A percentile compares a stretch with the other conserved stretches of the same genome.
Conservation (phyloP, 2,113 vertebrate genomes). For the Atherinomorus stipes region DNA sequence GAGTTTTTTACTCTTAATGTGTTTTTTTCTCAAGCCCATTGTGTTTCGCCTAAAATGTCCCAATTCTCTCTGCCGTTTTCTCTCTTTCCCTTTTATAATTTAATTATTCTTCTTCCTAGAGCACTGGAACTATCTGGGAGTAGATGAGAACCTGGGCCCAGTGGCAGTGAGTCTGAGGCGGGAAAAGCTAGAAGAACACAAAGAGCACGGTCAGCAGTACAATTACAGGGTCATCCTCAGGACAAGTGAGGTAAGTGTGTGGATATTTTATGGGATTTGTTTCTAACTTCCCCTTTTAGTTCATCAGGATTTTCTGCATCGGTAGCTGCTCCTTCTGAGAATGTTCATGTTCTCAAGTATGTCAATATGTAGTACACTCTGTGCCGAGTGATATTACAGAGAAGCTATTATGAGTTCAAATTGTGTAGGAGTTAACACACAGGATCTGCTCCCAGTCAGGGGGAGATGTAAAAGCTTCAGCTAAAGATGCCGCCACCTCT, state of each 20-base stretch:
- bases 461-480: conserved; percentile 26
- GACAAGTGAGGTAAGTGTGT: conserved; percentile 90
- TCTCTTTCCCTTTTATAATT: neutral
- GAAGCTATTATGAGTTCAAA: conserved; percentile 45
- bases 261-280: neutral
- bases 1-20: neutral
- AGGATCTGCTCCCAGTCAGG: conserved; percentile 14
- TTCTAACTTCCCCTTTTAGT: neutral
- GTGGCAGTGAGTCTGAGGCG: conserved; percentile 97
- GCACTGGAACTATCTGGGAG: conserved; percentile 99
- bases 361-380: conserved; percentile 40
- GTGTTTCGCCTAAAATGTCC: neutral
- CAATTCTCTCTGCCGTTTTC: neutral
- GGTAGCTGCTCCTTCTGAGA: conserved; percentile 21
- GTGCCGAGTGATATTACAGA: conserved; percentile 37
- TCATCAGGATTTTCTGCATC: conserved; percentile 13
- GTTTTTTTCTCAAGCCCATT: neutral
- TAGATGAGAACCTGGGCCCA: conserved; percentile 96
- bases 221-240: conserved; percentile 97
- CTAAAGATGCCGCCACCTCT: conserved; percentile 9
- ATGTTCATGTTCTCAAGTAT: conserved; percentile 34
- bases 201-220: conserved; percentile 95
- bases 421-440: conserved; percentile 55
- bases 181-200: conserved; percentile 96
- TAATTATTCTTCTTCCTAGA: conserved; percentile 79